Percentiles rank a stretch among this genome's conserved stretches.
phyloP scores from a whole-genome alignment of 2,113 vertebrate species.

The Lagopus leucura region DNA sequence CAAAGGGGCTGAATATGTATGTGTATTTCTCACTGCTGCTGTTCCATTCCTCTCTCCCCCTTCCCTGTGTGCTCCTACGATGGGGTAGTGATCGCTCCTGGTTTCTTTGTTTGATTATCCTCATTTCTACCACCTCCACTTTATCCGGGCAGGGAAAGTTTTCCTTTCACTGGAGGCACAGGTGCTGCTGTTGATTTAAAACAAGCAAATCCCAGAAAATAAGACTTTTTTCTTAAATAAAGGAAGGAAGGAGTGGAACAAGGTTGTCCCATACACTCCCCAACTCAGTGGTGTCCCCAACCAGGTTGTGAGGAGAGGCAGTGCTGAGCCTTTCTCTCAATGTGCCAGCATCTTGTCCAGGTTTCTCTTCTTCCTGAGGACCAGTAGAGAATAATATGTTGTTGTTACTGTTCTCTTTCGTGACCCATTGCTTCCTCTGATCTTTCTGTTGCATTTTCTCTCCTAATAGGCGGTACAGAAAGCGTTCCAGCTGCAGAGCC shows the following conservation, averaged over 20 bases:
- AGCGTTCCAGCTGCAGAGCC: neutral
- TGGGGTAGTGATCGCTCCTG: slow-evolving; percentile 52
- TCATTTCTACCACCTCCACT: slow-evolving; percentile 28
- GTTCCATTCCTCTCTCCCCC: slow-evolving; percentile 55
- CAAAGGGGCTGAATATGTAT: slow-evolving; percentile 74
- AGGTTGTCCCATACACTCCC: neutral
- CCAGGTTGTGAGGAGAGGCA: neutral
- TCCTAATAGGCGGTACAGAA: neutral
- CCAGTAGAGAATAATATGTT: accelerated
- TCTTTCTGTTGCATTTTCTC: neutral
- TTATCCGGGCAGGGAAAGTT: slow-evolving; percentile 22
- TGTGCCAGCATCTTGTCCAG: neutral
- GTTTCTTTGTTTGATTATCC: slow-evolving; percentile 60
- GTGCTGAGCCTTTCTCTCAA: neutral
- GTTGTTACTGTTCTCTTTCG: neutral
- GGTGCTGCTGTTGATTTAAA: neutral
- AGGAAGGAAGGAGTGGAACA: neutral
- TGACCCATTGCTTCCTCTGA: accelerated
- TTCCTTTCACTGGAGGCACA: neutral
- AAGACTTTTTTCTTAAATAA: neutral
- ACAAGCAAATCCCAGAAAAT: neutral
- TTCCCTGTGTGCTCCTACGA: slow-evolving; percentile 67
- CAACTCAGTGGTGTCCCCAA: neutral
- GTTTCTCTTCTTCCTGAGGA: neutral
- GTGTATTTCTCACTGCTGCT: slow-evolving; percentile 56